Evolutionary conservation across 2,888 invertebrate species (phyloP), one percentile per base, ranked within the genome.

Genomic region (Leistus spinibarbis): DNA sequence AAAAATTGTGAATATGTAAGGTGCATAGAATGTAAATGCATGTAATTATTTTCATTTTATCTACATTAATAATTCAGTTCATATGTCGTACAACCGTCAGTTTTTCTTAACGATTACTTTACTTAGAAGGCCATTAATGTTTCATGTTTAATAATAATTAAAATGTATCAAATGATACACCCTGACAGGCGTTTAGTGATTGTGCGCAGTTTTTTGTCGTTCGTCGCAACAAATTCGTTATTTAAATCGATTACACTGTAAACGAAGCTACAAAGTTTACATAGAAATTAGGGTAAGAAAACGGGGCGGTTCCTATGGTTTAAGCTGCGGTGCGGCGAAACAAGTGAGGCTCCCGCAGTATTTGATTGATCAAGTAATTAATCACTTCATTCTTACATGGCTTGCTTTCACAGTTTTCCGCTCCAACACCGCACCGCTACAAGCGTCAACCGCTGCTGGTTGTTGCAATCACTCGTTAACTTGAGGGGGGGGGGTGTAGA

Each of bases 291-390:
- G 60, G 65, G 67, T 60, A 67, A 67, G 67, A 73, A 67, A 10
- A 23, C 16, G 10, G 27, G 64, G 27, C 64, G n/a, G 60, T 60
- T 16, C 63, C 9, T 22, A 19, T n/a, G 63, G 82, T 82, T 79
- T 76, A 79, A 77, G 76, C 76, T 76, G 79, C 79, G 77, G 81
- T 81, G 84, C 84, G 85, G 85, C 85, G 82, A 85, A 85, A 85
- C 84, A 85, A 40, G 40, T 40, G 40, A 40, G 40, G 40, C 7
- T 40, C 84, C 60, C 40, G 24, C 54, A 67, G 78, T 78, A 79
- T 79, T 80, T 79, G 79, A 80, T 80, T 79, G 80, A 79, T 79
- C 78, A 79, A 79, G 80, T 79, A 80, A 80, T 80, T 80, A 80
- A 80, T 80, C 80, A 80, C 79, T 79, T 78, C 77, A 78, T 78